Evolutionary conservation across 92 coral and sea anemone species (phyloP).

Genomic region (Micromussa lordhowensis): DNA sequence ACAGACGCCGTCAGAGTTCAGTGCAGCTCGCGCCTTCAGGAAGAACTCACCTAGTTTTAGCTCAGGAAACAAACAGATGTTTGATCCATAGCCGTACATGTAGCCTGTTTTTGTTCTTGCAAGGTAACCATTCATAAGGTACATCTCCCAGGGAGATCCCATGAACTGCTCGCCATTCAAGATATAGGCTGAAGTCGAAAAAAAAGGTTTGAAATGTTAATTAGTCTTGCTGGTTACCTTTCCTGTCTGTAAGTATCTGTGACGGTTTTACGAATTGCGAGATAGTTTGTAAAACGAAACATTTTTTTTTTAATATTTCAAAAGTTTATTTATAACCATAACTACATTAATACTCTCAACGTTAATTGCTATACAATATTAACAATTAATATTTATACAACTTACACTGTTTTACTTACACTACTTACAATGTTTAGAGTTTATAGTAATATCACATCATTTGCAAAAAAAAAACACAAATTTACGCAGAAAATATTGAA

Average conservation of each 20-base stretch:
- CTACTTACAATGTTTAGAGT: too few relatives aligned
- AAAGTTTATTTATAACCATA: too few relatives aligned
- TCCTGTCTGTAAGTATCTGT: background rate
- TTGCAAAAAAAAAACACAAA: too few relatives aligned
- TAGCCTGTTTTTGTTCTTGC: constrained; percentile 74
- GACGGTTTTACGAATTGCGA: background rate
- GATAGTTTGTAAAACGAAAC: background rate
- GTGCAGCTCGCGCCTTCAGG: background rate
- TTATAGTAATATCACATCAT: too few relatives aligned
- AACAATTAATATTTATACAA: too few relatives aligned
- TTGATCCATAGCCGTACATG: constrained; percentile 73
- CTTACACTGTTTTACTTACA: too few relatives aligned
- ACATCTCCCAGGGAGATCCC: constrained; percentile 93
- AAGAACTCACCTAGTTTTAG: constrained; percentile 78
- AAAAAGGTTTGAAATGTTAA: background rate
- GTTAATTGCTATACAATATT: too few relatives aligned
- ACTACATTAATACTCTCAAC: too few relatives aligned
- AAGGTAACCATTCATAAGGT: constrained; percentile 72
- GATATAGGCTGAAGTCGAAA: constrained; percentile 38
- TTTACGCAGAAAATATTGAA: too few relatives aligned
- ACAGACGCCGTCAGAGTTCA: too few relatives aligned
- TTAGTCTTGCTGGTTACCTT: background rate
- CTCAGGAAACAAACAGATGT: constrained; percentile 75
- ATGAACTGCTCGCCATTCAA: constrained; percentile 68
- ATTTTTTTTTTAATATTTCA: too few relatives aligned